Evolutionary conservation across 2,797 vertebrate species (phyloP), one percentile per base, ranked within the genome.

Genomic region (Poeciliopsis paucimaculata): DNA sequence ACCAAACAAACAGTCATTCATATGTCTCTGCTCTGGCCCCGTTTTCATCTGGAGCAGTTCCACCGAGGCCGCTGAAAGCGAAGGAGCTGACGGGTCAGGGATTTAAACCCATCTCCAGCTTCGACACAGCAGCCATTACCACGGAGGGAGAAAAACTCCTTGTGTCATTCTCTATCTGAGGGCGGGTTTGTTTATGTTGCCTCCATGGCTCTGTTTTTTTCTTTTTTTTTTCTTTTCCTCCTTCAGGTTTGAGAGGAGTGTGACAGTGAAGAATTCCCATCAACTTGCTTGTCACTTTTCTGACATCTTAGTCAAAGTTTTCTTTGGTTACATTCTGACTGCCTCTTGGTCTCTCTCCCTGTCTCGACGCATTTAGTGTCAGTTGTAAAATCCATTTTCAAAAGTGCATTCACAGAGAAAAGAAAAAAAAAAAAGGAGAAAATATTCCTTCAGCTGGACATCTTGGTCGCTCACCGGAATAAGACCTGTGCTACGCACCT

Each of bases 1-100:
- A 92, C 82, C 92, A 93, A 93, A 94, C 92, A 94, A 95, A 94
- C 93, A 94, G 88, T 94, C 93, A 90, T 94, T 94, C 92, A 93
- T 92, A 92, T 88, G 92, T 91, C 90, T 88, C 81, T 75, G 91
- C 90, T 88, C 82, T 94, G 94, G 91, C 94, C 91, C 90, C 90
- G 73, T 94, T 94, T 93, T 93, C 90, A 93, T 94, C 93, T 94
- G 92, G 93, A 94, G 90, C 93, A 92, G 89, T 92, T 94, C 91
- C 92, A 92, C 90, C 75, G 91, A 91, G 92, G 89, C 90, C 86
- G 76, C 82, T 92, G 93, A 90, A 93, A 93, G 90, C 89, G 90
- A 87, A 91, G 89, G 88, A 94, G 92, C 91, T 87, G 91, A 90
- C 90, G 89, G 93, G 94, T 94, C 92, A 91, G 89, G 89, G 92